Evolutionary conservation across 2,113 vertebrate species (phyloP).

Genomic region (Lepidothrix coronata): DNA sequence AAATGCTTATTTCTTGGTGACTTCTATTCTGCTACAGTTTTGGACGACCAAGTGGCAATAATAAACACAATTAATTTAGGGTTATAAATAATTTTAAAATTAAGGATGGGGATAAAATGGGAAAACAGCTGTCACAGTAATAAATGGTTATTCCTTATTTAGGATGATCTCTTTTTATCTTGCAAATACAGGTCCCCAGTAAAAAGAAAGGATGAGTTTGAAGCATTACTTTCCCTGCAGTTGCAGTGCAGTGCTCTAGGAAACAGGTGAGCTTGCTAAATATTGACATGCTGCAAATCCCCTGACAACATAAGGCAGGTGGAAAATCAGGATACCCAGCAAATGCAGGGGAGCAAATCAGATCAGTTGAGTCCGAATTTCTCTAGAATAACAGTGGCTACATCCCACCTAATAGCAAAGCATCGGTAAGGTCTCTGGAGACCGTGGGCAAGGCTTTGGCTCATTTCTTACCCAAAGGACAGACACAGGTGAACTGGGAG

Average conservation of each 20-base stretch:
- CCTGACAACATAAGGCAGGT: rapidly evolving
- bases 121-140: neutral
- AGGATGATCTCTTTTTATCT: neutral
- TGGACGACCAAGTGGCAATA: neutral
- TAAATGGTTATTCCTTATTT: neutral
- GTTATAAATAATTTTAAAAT: neutral
- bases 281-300: rapidly evolving
- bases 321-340: neutral
- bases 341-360: neutral
- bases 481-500: rapidly evolving
- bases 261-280: neutral
- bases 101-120: neutral
- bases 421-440: neutral
- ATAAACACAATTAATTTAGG: neutral
- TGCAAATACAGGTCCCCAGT: neutral
- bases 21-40: neutral
- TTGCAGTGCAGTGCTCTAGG: neutral
- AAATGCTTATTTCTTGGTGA: neutral
- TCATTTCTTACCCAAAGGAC: neutral
- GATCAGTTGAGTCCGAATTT: neutral
- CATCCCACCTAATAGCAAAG: neutral
- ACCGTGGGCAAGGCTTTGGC: neutral
- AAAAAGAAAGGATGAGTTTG: neutral
- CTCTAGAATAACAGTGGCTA: no score
- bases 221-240: neutral